These are phyloP conservation scores for Tortrix viridana DNA, from an alignment of 2,888 invertebrate species.

Conservation along the genomic window DNA sequence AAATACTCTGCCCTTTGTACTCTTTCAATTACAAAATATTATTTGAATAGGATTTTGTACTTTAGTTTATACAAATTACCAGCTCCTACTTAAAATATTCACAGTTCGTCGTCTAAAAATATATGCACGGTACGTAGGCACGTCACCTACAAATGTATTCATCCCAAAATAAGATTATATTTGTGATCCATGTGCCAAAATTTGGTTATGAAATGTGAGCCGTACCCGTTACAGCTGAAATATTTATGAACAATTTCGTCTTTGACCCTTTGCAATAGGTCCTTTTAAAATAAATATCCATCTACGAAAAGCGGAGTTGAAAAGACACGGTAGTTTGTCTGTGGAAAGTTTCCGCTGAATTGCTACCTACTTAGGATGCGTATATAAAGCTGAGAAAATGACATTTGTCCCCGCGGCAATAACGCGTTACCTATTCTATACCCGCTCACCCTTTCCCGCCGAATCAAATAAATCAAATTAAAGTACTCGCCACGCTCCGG, in stretches of 20 bases:
- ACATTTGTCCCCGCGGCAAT: slow-evolving; percentile 53
- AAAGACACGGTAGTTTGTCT: slow-evolving; percentile 10
- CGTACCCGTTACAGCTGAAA: not conserved
- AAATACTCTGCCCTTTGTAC: not conserved
- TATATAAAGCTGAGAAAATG: slow-evolving; percentile 34
- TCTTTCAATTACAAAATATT: too few species aligned
- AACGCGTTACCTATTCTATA: slow-evolving; percentile 72
- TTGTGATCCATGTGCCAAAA: not conserved
- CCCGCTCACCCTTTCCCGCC: slow-evolving; percentile 72
- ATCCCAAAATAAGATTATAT: not conserved
- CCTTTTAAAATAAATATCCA: not conserved
- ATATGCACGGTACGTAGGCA: too few species aligned
- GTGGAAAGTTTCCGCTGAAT: slow-evolving; percentile 22
- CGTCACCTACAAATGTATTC: too few species aligned
- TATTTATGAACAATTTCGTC: not conserved
- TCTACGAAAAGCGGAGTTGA: not conserved
- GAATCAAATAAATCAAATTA: slow-evolving; percentile 83
- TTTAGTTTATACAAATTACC: not conserved
- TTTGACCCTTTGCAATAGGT: not conserved
- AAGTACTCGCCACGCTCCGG: slow-evolving; percentile 76
- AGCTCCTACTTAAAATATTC: too few species aligned
- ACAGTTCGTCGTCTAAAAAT: too few species aligned
- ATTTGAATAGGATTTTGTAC: not conserved
- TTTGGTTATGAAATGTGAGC: not conserved
- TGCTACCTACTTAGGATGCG: slow-evolving; percentile 14